Base-by-base conservation (phyloP, 2,113 vertebrate species). In the Reinhardtius hippoglossoides region DNA sequence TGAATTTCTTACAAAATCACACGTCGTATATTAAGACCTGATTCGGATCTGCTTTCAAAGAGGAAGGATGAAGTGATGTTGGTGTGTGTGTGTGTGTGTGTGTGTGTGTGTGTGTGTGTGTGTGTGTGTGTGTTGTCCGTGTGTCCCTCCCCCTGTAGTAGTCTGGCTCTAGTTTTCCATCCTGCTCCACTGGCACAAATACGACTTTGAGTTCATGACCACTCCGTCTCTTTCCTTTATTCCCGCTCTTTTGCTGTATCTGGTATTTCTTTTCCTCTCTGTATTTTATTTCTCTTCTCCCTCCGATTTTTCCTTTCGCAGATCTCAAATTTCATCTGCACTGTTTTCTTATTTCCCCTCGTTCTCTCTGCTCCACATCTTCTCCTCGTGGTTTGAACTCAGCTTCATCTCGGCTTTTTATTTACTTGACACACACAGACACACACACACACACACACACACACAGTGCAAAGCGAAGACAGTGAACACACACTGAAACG, bases 181-280 rank as follows among this genome's bases (percentile, higher is more conserved):
- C 80, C 70, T 48, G 55, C 20, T 27, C 78, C 20, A 44, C 27
- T 82, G 83, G 79, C 79, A 67, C 4, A 46, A 24, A 14, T 66
- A 87, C 76, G 76, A 60, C 37, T 52, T n/a, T 64, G 21, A 81
- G 69, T 75, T 67, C 85, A 78, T 55, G 87, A 88, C 79, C 77
- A 71, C 67, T 67, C 3, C 0, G 20, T 48, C 59, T 40, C 35
- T 58, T 56, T 66, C 48, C 67, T 70, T 21, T 9, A 20, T 20
- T 42, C 65, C 35, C 9, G 1, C 71, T 58, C 50, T 46, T 23
- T 42, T 58, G 15, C 46, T 18, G 1, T 9, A 16, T 50, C 68
- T 27, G 24, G 20, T 52, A 18, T 80, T 20, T 50, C 55, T 16
- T 54, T 21, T 31, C 26, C 23, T 52, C 2, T 26, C 20, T 35